phyloP scores from a whole-genome alignment of 2,888 invertebrate genomes.

The Oxycera nigricornis region DNA sequence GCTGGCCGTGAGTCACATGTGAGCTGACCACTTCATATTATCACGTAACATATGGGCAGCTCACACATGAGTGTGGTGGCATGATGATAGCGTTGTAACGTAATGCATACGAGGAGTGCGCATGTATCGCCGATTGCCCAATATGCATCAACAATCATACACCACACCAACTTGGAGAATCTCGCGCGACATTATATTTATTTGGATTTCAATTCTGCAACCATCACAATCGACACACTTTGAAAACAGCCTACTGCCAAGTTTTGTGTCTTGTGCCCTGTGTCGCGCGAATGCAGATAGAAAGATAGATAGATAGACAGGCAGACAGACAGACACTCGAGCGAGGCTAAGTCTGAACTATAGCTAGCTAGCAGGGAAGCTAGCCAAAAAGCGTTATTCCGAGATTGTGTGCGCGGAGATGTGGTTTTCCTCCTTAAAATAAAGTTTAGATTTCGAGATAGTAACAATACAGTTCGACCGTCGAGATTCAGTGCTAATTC shows the following conservation, averaged over 20 bases:
- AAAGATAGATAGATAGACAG: background rate
- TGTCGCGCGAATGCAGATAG: background rate
- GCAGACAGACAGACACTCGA: background rate
- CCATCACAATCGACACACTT: conserved; percentile 24
- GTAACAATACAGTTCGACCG: conserved; percentile 45
- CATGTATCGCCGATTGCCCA: conserved; percentile 30
- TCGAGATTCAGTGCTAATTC: conserved; percentile 61
- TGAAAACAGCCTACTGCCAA: conserved; percentile 2
- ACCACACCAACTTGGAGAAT: background rate
- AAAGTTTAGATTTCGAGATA: background rate
- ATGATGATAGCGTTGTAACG: background rate
- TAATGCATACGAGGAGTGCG: conserved; percentile 8
- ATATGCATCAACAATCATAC: background rate
- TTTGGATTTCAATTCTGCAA: background rate
- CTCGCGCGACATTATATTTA: background rate
- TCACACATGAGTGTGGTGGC: background rate
- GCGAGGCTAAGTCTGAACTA: background rate
- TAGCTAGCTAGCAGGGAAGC: conserved; percentile 1
- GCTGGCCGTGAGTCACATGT: conserved; percentile 11
- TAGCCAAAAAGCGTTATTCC: conserved; percentile 15
- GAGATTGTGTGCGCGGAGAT: background rate
- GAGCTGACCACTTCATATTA: background rate
- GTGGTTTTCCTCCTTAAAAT: background rate
- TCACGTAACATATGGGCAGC: background rate
- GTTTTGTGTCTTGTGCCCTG: background rate